phyloP scores from a whole-genome alignment of 1,140 invertebrate genomes.

The Drosophila kepulauana region DNA sequence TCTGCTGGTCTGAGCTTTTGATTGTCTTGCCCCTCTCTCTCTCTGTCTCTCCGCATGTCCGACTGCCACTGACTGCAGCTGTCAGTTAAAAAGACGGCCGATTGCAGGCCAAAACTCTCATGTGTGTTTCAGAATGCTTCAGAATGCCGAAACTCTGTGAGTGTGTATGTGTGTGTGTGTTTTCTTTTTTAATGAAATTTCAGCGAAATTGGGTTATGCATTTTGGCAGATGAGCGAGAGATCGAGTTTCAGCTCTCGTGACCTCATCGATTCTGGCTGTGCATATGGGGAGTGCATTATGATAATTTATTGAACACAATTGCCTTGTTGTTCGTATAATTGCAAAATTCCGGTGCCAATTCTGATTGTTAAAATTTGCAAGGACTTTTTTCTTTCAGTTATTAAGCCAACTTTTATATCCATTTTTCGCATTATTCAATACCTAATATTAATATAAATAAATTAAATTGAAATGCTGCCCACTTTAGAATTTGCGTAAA shows the following conservation, averaged over 20 bases:
- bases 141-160: neutral
- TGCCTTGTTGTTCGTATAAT: too few species aligned
- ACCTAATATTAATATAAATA: too few species aligned
- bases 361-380: too few species aligned
- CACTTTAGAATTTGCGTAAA: too few species aligned
- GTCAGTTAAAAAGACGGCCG: conserved; percentile 37
- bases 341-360: too few species aligned
- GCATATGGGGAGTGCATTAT: conserved; percentile 5
- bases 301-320: conserved; percentile 15
- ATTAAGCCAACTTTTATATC: too few species aligned
- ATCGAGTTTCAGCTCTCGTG: too few species aligned
- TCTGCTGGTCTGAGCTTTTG: neutral
- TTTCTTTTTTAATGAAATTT: conserved; percentile 36
- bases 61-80: conserved; percentile 22
- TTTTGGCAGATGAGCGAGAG: neutral
- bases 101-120: conserved; percentile 36
- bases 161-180: too few species aligned
- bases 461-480: too few species aligned
- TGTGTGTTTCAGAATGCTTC: conserved; percentile 25
- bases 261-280: too few species aligned
- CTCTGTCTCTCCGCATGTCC: neutral
- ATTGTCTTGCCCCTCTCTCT: neutral
- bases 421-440: too few species aligned
- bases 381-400: too few species aligned
- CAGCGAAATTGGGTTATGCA: conserved; percentile 28